Conservation (phyloP, 2,113 vertebrate species). For the Chloropsis cyanopogon region DNA sequence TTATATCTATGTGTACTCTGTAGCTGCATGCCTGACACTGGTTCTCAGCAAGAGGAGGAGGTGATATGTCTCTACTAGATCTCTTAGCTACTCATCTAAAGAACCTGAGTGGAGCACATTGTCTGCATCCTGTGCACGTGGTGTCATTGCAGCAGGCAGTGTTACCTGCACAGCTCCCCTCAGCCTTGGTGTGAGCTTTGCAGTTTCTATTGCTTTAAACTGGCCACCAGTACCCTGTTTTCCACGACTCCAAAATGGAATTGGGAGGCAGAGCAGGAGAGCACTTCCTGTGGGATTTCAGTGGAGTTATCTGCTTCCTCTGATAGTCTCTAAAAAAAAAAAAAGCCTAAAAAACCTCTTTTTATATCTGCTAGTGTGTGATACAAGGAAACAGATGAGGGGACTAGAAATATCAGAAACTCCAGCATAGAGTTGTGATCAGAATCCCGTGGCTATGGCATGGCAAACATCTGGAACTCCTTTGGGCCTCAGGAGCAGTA, state of each 20-base stretch:
- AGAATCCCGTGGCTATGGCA: not conserved
- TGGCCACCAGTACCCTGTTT: not conserved
- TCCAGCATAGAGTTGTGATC: accelerated
- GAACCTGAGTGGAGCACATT: not conserved
- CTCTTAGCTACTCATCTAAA: not conserved
- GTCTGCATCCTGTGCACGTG: not conserved
- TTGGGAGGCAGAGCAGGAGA: not conserved
- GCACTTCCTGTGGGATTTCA: not conserved
- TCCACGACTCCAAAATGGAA: not conserved
- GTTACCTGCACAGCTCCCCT: not conserved
- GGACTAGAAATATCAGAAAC: not conserved
- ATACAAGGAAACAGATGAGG: not conserved
- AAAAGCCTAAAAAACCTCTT: no score
- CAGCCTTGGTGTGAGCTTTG: not conserved
- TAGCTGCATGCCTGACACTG: not conserved
- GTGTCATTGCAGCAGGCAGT: not conserved
- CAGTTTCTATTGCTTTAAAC: not conserved
- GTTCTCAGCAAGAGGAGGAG: not conserved
- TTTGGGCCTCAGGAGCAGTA: not conserved
- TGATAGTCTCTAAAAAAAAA: not conserved
- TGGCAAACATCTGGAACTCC: not conserved
- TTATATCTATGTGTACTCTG: not conserved
- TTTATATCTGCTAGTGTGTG: accelerated
- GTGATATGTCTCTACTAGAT: not conserved
- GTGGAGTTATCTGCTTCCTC: not conserved